Evolutionary conservation across 2,113 vertebrate genomes (phyloP).

Genomic region (Oryzias celebensis): DNA sequence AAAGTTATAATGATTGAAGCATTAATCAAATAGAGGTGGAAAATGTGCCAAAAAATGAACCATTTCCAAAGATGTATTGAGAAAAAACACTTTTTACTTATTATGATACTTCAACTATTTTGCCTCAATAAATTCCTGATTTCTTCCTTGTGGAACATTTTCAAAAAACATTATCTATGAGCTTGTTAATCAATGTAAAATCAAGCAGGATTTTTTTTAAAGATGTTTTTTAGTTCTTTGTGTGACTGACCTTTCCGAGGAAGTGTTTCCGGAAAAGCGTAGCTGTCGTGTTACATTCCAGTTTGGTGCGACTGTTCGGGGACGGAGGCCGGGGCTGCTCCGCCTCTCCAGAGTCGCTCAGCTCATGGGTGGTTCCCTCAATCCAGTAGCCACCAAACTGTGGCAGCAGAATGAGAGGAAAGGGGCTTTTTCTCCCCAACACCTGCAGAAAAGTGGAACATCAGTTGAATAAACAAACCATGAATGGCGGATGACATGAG

Average conservation of each 20-base stretch:
- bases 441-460: conserved; percentile 77
- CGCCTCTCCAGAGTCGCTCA: conserved; percentile 67
- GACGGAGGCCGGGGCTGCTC: conserved; percentile 74
- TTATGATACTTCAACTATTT: too few species aligned
- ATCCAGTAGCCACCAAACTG: conserved; percentile 99
- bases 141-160: too few species aligned
- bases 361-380: conserved; percentile 92
- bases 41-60: too few species aligned
- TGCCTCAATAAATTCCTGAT: too few species aligned
- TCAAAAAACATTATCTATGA: too few species aligned
- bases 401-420: conserved; percentile 94
- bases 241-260: conserved; percentile 87
- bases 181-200: neutral
- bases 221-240: neutral
- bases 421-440: conserved; percentile 87
- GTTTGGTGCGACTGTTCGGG: conserved; percentile 79
- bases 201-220: neutral
- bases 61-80: too few species aligned
- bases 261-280: conserved; percentile 93
- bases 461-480: neutral
- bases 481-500: neutral
- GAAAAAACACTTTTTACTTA: too few species aligned
- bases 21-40: too few species aligned
- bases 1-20: too few species aligned
- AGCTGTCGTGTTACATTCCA: conserved; percentile 89